Conservation (phyloP, 2,113 vertebrate species). For the Sakesphorus luctuosus region DNA sequence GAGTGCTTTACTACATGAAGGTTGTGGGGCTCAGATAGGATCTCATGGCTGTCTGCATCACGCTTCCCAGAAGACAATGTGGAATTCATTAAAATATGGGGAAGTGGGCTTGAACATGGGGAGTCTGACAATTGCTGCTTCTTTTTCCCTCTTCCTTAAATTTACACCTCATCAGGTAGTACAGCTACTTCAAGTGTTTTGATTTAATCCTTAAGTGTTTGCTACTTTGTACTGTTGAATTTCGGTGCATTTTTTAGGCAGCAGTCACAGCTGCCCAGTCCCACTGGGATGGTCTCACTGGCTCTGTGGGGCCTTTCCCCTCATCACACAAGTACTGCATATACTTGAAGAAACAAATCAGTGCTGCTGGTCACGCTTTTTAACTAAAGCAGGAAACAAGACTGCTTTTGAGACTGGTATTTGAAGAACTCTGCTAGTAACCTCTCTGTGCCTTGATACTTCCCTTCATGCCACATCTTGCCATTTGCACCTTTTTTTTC, state of each 20-base stretch:
- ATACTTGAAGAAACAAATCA: not conserved
- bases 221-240: not conserved
- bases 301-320: not conserved
- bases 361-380: not conserved
- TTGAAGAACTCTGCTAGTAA: not conserved
- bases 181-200: not conserved
- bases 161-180: not conserved
- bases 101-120: not conserved
- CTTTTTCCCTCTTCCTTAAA: not conserved
- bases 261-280: not conserved
- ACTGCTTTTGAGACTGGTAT: not conserved
- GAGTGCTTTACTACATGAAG: not conserved
- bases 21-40: not conserved
- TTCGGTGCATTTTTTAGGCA: rapidly evolving
- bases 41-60: not conserved
- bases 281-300: not conserved
- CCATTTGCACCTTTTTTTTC: not conserved
- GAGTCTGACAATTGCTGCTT: not conserved
- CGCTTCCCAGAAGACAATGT: not conserved
- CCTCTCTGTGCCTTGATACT: not conserved
- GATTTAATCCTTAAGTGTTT: not conserved
- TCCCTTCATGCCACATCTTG: not conserved
- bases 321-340: rapidly evolving
- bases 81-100: not conserved
- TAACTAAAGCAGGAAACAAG: not conserved